A percentile compares a stretch with the other conserved stretches of the same genome.
These are phyloP conservation scores for Junco hyemalis DNA, from an alignment of 2,113 vertebrate genomes.

Conservation along the genomic window DNA sequence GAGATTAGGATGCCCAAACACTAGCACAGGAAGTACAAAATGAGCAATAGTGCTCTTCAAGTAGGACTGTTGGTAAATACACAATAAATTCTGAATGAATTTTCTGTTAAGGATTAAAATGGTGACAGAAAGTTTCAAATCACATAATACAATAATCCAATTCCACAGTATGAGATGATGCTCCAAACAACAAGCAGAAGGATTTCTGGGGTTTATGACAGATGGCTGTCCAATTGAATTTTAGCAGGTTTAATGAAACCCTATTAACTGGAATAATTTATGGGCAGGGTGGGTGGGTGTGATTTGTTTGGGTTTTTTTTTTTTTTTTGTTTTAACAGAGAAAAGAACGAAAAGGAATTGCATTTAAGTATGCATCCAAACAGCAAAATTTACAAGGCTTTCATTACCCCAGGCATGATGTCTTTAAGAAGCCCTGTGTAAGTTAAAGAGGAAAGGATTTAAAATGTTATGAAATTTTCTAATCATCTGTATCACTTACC, in stretches of 20 bases:
- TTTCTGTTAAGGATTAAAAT: not conserved
- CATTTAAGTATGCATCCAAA: not conserved
- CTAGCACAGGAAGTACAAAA: not conserved
- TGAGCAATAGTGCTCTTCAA: not conserved
- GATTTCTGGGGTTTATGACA: not conserved
- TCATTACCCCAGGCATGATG: not conserved
- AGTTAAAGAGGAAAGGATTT: not conserved
- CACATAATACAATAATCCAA: not conserved
- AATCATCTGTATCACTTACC: not conserved
- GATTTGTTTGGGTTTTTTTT: not conserved
- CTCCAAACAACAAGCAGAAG: not conserved
- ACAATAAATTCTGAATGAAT: not conserved
- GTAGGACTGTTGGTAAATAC: not conserved
- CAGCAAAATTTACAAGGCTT: not conserved
- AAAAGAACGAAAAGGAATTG: not conserved
- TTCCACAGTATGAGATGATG: not conserved
- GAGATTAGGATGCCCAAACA: not conserved
- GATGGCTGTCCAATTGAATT: not conserved
- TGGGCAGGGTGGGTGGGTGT: not conserved
- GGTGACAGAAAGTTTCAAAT: not conserved
- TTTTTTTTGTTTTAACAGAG: not conserved
- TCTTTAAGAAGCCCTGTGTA: not conserved
- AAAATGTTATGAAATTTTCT: not conserved
- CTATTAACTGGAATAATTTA: not conserved
- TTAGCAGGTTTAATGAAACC: not conserved